A percentile compares a stretch with the other conserved stretches of the same genome.
Evolutionary conservation across 2,797 vertebrate genomes (phyloP).

Genomic region (Mus minutoides): DNA sequence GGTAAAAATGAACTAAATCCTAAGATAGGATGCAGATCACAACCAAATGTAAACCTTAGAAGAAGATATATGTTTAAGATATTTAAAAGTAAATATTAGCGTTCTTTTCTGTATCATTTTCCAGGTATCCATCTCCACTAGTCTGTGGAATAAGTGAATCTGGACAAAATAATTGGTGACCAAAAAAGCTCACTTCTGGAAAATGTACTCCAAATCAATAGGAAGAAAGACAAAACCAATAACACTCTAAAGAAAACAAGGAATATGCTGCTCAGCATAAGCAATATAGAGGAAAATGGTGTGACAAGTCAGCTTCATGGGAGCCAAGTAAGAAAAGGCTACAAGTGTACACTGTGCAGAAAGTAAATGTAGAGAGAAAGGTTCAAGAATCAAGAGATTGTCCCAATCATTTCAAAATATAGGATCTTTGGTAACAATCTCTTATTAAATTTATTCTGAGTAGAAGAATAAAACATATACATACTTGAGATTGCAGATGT

Average conservation of each 20-base stretch:
- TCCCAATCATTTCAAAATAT: conserved; percentile 9
- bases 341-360: not conserved
- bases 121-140: not conserved
- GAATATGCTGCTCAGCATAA: not conserved
- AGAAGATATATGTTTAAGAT: not conserved
- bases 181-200: not conserved
- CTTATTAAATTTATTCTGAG: conserved; percentile 11
- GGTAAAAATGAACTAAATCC: not conserved
- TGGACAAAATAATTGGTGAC: conserved; percentile 19
- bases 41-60: not conserved
- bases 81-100: conserved; percentile 37
- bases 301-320: not conserved
- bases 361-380: not conserved
- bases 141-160: not conserved
- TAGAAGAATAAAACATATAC: not conserved
- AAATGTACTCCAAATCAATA: conserved; percentile 5
- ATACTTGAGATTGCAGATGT: not conserved
- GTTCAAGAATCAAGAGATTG: not conserved
- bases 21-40: not conserved
- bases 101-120: conserved; percentile 19
- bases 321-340: not conserved
- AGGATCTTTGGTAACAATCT: not conserved
- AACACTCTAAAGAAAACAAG: not conserved
- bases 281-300: not conserved
- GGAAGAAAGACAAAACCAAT: not conserved